phyloP scores from a whole-genome alignment of 1,140 invertebrate genomes.

The Reticulitermes speratus region DNA sequence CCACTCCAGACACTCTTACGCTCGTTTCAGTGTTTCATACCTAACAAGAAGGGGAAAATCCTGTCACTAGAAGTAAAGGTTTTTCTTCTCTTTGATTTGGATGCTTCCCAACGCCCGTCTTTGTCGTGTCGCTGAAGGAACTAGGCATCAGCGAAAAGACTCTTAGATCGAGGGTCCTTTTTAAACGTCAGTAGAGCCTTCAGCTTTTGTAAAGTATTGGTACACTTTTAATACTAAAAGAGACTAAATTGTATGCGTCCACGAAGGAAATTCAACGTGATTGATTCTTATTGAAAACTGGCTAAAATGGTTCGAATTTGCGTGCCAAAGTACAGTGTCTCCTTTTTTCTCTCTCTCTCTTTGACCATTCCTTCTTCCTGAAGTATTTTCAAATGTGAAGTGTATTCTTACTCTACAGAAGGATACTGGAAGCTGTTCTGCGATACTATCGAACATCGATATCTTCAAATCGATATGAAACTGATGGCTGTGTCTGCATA shows the following conservation, averaged over 20 bases:
- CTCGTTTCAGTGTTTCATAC: no score
- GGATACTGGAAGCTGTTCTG: no score
- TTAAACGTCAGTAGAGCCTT: neutral
- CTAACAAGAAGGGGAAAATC: no score
- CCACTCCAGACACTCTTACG: no score
- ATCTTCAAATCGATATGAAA: neutral
- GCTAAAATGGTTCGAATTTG: neutral
- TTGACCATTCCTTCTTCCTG: neutral
- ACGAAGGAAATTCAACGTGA: neutral
- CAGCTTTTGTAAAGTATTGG: neutral
- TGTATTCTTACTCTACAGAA: neutral
- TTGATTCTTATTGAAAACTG: neutral
- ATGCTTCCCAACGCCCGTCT: no score
- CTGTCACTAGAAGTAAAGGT: no score
- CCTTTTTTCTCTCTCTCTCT: neutral
- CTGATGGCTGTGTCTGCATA: neutral
- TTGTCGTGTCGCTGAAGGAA: no score
- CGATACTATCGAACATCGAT: conserved; percentile 11
- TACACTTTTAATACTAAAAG: neutral
- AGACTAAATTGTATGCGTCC: neutral
- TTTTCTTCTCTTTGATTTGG: no score
- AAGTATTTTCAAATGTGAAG: neutral
- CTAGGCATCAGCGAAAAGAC: no score
- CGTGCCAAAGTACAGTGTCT: neutral
- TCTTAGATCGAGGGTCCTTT: neutral